Percentiles rank a stretch among this genome's conserved stretches.
These are phyloP conservation scores for Cataglyphis hispanica DNA, from an alignment of 1,140 invertebrate genomes.

Conservation along the genomic window DNA sequence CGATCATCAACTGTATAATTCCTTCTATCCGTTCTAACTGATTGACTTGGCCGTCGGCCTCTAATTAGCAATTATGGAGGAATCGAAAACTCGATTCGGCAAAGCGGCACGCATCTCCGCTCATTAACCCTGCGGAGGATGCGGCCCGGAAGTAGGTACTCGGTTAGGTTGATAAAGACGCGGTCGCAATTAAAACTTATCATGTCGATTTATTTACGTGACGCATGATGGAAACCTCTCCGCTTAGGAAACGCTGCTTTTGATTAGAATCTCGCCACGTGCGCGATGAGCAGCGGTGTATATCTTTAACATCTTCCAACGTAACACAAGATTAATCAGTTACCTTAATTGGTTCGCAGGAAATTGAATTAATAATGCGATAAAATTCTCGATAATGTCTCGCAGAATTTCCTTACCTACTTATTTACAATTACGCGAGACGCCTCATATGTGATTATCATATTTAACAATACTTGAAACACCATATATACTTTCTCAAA, in stretches of 20 bases:
- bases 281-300: slow-evolving; percentile 21
- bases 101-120: slow-evolving; percentile 9
- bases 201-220: slow-evolving; percentile 33
- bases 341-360: slow-evolving; percentile 22
- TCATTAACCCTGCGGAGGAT: slow-evolving; percentile 31
- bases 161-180: slow-evolving; percentile 12
- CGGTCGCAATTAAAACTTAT: slow-evolving; percentile 37
- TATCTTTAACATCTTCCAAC: slow-evolving; percentile 9
- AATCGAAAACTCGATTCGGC: slow-evolving; percentile 54
- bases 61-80: slow-evolving; percentile 61
- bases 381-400: neutral
- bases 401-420: neutral
- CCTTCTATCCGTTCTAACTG: slow-evolving; percentile 58
- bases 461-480: slow-evolving; percentile 47
- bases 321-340: slow-evolving; percentile 32
- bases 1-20: slow-evolving; percentile 58
- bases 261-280: slow-evolving; percentile 50
- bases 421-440: neutral
- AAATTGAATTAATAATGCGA: slow-evolving; percentile 42
- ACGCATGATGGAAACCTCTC: slow-evolving; percentile 3
- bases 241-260: slow-evolving; percentile 3
- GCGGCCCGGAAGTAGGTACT: slow-evolving; percentile 35
- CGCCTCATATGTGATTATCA: neutral
- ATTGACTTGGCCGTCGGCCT: slow-evolving; percentile 53
- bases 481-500: neutral